A percentile compares a stretch with the other conserved stretches of the same genome.
Evolutionary conservation across 1,140 invertebrate species (phyloP).

Genomic region (Phymorhynchus buccinoides): DNA sequence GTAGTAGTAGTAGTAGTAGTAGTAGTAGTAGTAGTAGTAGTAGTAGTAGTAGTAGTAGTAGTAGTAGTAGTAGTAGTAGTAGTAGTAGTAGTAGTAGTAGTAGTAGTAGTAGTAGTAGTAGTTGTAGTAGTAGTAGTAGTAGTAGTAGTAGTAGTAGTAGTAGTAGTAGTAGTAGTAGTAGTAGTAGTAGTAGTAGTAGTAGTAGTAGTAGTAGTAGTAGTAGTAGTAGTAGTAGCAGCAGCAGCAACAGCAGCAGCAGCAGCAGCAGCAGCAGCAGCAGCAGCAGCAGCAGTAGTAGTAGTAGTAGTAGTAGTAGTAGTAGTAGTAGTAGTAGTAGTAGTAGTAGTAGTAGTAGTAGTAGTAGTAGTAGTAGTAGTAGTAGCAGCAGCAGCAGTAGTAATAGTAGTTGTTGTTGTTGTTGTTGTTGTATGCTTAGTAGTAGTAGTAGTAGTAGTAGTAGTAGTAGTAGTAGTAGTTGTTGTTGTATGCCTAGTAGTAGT

Average conservation of each 20-base stretch:
- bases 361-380: constrained; percentile 16
- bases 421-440: no score
- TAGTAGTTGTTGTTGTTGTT: no score
- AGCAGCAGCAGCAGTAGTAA: not conserved
- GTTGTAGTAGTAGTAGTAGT: constrained; percentile 13
- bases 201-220: constrained; percentile 15
- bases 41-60: constrained; percentile 17
- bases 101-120: constrained; percentile 17
- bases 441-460: constrained; percentile 12
- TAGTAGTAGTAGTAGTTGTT: not conserved
- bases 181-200: constrained; percentile 10
- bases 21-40: constrained; percentile 16
- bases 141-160: constrained; percentile 16
- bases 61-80: constrained; percentile 16
- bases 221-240: constrained; percentile 16
- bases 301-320: no score
- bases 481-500: not conserved
- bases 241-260: no score
- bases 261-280: no score
- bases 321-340: constrained; percentile 13
- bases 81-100: constrained; percentile 16
- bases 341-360: constrained; percentile 17
- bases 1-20: constrained; percentile 16
- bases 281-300: no score
- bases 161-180: constrained; percentile 10